These are phyloP conservation scores for Pseudomyrmex flavicornis DNA, from an alignment of 1,140 invertebrate species.

Conservation along the genomic window DNA sequence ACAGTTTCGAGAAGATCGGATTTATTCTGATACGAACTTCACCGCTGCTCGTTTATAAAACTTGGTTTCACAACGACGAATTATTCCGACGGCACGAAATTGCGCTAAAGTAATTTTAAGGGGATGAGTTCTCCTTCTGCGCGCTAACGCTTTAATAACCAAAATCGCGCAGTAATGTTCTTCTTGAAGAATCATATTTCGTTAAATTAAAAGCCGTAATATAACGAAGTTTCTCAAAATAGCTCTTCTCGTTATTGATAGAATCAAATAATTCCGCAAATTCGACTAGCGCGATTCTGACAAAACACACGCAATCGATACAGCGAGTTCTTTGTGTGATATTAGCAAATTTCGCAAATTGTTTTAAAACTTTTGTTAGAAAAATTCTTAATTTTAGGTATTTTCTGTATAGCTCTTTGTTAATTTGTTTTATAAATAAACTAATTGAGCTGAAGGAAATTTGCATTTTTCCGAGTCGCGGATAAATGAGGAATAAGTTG, in stretches of 20 bases:
- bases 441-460: background rate
- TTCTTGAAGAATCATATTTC: background rate
- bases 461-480: background rate
- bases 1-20: background rate
- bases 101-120: conserved; percentile 9
- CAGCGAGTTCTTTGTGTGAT: background rate
- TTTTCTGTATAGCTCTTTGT: background rate
- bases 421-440: background rate
- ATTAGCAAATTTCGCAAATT: background rate
- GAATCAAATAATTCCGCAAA: background rate
- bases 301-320: background rate
- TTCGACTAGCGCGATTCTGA: background rate
- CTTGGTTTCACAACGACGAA: conserved; percentile 33
- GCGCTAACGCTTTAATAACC: conserved; percentile 10
- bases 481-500: background rate
- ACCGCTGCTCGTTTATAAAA: conserved; percentile 15
- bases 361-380: background rate
- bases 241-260: background rate
- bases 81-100: conserved; percentile 27
- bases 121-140: background rate
- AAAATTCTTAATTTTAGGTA: background rate
- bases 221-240: background rate
- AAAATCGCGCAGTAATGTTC: background rate
- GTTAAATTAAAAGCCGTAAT: conserved; percentile 1
- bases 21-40: conserved; percentile 11